Conservation (phyloP, 1,140 invertebrate genomes). For the Pseudachorutes palmiensis region DNA sequence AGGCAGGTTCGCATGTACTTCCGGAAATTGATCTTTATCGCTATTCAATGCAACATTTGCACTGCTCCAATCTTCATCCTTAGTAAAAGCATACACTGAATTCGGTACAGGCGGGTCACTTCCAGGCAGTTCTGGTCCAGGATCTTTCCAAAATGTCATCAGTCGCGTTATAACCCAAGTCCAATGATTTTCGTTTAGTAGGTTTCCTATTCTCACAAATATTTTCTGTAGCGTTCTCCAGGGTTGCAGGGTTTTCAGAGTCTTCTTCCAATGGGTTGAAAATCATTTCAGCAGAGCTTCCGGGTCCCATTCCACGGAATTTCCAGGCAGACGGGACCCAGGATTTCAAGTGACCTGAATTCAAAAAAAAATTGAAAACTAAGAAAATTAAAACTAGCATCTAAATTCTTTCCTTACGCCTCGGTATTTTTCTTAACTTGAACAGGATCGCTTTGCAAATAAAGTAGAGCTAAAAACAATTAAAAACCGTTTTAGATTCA, state of each 20-base stretch:
- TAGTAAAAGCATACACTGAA: too few species aligned
- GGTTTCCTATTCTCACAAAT: too few species aligned
- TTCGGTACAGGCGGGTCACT: too few species aligned
- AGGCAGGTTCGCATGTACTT: too few species aligned
- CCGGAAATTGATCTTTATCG: neutral
- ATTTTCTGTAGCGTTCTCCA: too few species aligned
- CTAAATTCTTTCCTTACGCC: neutral
- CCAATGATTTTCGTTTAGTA: too few species aligned
- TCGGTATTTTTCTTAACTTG: neutral
- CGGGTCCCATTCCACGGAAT: neutral
- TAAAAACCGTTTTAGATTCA: neutral
- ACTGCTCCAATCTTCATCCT: too few species aligned
- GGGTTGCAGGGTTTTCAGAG: too few species aligned
- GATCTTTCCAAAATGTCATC: neutral
- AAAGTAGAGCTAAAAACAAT: constrained; percentile 1
- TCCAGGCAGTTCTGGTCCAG: neutral
- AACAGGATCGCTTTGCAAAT: neutral
- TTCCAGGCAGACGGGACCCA: neutral
- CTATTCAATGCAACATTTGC: neutral
- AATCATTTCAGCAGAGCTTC: neutral
- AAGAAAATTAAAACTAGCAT: neutral
- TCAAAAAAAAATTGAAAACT: neutral
- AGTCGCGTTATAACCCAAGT: neutral
- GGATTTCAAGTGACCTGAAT: neutral
- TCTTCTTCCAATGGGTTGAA: neutral